phyloP scores from a whole-genome alignment of 2,797 vertebrate genomes.

The Nyctibius grandis region DNA sequence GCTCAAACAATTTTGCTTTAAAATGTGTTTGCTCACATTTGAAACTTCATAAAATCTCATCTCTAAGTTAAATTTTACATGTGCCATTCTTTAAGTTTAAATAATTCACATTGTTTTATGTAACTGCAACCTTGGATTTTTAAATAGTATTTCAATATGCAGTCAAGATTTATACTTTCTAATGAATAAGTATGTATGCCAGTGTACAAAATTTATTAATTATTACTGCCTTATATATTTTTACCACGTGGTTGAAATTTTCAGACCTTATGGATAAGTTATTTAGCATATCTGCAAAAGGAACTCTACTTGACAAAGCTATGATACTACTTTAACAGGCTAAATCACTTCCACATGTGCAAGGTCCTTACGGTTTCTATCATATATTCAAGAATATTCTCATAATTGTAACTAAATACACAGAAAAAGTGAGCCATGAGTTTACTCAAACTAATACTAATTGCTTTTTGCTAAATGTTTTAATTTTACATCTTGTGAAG shows the following conservation, averaged over 20 bases:
- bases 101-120: slow-evolving; percentile 29
- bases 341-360: slow-evolving; percentile 54
- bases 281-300: slow-evolving; percentile 57
- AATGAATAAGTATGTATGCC: neutral
- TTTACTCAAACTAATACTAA: slow-evolving; percentile 27
- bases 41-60: slow-evolving; percentile 13
- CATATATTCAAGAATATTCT: slow-evolving; percentile 59
- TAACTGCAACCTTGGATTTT: slow-evolving; percentile 11
- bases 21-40: slow-evolving; percentile 23
- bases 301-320: slow-evolving; percentile 58
- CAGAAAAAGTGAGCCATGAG: slow-evolving; percentile 14
- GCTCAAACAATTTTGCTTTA: slow-evolving; percentile 39
- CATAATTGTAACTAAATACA: slow-evolving; percentile 45
- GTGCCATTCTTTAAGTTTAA: slow-evolving; percentile 24
- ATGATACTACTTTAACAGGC: slow-evolving; percentile 51
- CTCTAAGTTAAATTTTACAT: neutral
- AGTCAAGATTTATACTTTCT: slow-evolving; percentile 1
- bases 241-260: slow-evolving; percentile 52
- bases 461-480: slow-evolving; percentile 20
- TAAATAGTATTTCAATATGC: slow-evolving; percentile 15
- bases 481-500: slow-evolving; percentile 19
- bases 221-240: slow-evolving; percentile 47
- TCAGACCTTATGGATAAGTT: slow-evolving; percentile 46
- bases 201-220: slow-evolving; percentile 1
- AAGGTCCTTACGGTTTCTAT: slow-evolving; percentile 54